Percentiles rank a stretch among this genome's conserved stretches.
Evolutionary conservation across 2,113 vertebrate species (phyloP).

Genomic region (Dascyllus trimaculatus): DNA sequence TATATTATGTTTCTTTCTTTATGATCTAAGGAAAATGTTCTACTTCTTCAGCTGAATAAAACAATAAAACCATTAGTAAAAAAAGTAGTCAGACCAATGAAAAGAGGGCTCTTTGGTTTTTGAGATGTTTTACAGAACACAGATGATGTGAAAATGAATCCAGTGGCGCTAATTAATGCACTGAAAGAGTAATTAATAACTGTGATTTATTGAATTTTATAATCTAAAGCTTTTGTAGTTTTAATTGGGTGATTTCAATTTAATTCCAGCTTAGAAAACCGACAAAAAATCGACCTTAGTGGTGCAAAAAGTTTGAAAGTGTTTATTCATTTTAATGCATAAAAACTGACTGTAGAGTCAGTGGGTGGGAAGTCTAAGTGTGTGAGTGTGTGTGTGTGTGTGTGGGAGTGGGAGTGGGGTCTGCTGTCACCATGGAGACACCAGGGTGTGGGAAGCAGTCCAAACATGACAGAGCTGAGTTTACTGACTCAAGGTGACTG

Average conservation of each 20-base stretch:
- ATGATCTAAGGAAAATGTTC: neutral
- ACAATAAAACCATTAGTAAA: neutral
- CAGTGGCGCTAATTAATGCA: too few relatives aligned
- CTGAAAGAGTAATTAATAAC: neutral
- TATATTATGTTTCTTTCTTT: neutral
- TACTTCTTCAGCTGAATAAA: neutral
- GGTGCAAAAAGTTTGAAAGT: neutral
- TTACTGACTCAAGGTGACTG: conserved; percentile 82
- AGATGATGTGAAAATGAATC: too few relatives aligned
- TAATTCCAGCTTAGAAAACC: neutral
- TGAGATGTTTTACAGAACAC: too few relatives aligned
- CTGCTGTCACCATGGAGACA: conserved; percentile 74
- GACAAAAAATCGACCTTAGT: neutral
- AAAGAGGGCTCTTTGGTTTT: too few relatives aligned
- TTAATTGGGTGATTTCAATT: neutral
- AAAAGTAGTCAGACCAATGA: too few relatives aligned
- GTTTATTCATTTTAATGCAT: neutral
- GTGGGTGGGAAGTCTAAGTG: conserved; percentile 9
- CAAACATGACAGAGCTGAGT: conserved; percentile 77
- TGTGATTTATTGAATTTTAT: neutral
- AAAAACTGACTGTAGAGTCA: neutral
- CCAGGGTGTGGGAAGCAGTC: conserved; percentile 81
- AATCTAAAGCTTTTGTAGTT: neutral
- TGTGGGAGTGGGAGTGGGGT: conserved; percentile 16
- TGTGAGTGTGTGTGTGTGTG: conserved; percentile 15